Evolutionary conservation across 2,888 invertebrate species (phyloP), one percentile per base, ranked within the genome.

Genomic region (Dermolepida albohirtum): DNA sequence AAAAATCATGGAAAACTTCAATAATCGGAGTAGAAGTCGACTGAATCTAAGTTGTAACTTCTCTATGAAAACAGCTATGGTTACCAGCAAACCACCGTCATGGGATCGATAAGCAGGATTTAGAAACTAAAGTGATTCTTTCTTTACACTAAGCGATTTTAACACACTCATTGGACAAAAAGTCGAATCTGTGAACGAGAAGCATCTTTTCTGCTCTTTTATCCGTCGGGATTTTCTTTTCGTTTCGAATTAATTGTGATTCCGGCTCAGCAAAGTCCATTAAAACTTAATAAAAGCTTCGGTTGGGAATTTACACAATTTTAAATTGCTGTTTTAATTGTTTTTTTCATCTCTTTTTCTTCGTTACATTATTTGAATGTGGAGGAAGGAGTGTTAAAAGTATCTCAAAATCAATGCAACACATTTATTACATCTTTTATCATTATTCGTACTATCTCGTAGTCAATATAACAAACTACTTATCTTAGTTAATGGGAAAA

Each of bases 1-100:
- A 49, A 77, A 78, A 77, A 78, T 77, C 77, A 78, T 69, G 77
- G 76, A 78, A 77, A 77, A 76, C 76, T 77, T 77, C 77, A 76
- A 78, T 78, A 77, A 78, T 74, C 74, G 70, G 71, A 71, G 68
- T 73, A 72, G 55, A 50, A 59, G 47, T 17, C 72, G 74, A 73
- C 69, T 70, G 75, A 76, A 75, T 75, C 75, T 76, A 77, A 77
- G 77, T 76, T 77, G 75, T 76, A 74, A 73, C 75, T 74, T 76
- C 73, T 75, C 74, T 76, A 73, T 74, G 73, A 73, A 66, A 71
- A 73, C 72, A 77, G 70, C 73, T 72, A 73, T 70, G 74, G 74
- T 76, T 74, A 77, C 76, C 75, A 71, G 73, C 73, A 75, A 76
- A 77, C 75, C 77, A 73, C 74, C 74, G 74, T 73, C 77, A 64